Conservation (phyloP, 2,113 vertebrate genomes). For the Gobius niger region DNA sequence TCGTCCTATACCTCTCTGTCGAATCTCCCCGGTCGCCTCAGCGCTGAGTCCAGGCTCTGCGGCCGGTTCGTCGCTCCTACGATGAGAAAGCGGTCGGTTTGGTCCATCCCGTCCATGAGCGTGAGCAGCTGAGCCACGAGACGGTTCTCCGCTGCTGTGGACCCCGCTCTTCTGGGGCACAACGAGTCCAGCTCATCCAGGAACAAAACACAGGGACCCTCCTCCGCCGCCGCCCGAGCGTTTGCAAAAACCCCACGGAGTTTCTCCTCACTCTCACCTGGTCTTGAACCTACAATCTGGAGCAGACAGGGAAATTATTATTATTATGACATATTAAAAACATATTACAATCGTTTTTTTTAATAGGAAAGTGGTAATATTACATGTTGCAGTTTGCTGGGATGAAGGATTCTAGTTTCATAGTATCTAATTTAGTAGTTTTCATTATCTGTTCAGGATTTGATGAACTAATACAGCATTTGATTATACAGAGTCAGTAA, state of each 20-base stretch:
- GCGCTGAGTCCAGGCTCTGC: slow-evolving; percentile 85
- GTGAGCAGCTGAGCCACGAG: slow-evolving; percentile 92
- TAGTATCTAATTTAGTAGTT: no score
- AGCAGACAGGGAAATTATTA: neutral
- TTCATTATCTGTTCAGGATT: no score
- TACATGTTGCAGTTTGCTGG: no score
- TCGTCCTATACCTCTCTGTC: slow-evolving; percentile 85
- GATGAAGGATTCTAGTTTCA: no score
- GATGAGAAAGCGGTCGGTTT: slow-evolving; percentile 76
- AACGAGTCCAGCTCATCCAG: slow-evolving; percentile 92
- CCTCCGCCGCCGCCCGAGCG: slow-evolving; percentile 74
- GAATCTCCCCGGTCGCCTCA: slow-evolving; percentile 90
- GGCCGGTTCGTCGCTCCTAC: slow-evolving; percentile 89
- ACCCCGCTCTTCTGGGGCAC: slow-evolving; percentile 82
- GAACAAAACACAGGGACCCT: slow-evolving; percentile 86
- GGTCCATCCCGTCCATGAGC: slow-evolving; percentile 83
- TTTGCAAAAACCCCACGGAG: slow-evolving; percentile 81
- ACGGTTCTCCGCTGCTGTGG: slow-evolving; percentile 81
- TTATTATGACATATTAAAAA: no score
- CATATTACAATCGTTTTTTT: no score
- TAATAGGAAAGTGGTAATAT: no score
- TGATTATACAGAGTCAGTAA: no score
- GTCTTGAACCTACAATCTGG: slow-evolving; percentile 85
- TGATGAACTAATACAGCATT: no score
- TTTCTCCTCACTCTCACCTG: slow-evolving; percentile 90